Percentiles rank a stretch among this genome's conserved stretches.
Evolutionary conservation across 2,113 vertebrate genomes (phyloP).

Genomic region (Tyto alba): DNA sequence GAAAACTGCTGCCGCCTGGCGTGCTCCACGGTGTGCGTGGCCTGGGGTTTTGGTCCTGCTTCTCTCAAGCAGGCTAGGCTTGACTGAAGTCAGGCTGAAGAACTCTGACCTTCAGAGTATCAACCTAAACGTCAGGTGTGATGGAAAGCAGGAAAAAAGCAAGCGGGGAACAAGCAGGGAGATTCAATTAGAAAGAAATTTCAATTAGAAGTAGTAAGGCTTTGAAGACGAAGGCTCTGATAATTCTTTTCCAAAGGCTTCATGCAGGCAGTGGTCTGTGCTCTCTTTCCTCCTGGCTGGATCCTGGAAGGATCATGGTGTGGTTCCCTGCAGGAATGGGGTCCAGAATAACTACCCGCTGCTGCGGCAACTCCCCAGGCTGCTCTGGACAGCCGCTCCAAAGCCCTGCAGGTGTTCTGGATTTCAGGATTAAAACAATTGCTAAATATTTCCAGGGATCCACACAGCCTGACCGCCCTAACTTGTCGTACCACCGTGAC

Average conservation of each 20-base stretch:
- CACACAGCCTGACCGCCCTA: background rate
- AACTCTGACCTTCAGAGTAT: background rate
- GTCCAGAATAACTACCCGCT: background rate
- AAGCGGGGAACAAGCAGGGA: background rate
- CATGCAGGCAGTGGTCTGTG: fast-evolving
- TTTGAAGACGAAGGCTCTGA: background rate
- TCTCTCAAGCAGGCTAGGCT: background rate
- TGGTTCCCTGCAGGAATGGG: background rate
- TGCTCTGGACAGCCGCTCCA: background rate
- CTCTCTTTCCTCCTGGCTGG: background rate
- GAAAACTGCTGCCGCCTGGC: background rate
- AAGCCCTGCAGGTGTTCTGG: background rate
- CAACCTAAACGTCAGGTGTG: fast-evolving
- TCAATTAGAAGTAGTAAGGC: background rate
- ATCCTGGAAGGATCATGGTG: background rate
- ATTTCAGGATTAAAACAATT: background rate
- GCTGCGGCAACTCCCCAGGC: background rate
- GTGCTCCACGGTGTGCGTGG: fast-evolving
- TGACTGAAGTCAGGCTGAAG: background rate
- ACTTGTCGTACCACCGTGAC: background rate
- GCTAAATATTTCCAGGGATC: background rate
- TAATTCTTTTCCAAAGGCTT: background rate
- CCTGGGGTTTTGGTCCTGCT: fast-evolving
- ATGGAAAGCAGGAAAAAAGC: background rate
- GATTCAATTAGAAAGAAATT: background rate